Base-by-base conservation (phyloP, 2,113 vertebrate species). In the Syngnathus floridae region DNA sequence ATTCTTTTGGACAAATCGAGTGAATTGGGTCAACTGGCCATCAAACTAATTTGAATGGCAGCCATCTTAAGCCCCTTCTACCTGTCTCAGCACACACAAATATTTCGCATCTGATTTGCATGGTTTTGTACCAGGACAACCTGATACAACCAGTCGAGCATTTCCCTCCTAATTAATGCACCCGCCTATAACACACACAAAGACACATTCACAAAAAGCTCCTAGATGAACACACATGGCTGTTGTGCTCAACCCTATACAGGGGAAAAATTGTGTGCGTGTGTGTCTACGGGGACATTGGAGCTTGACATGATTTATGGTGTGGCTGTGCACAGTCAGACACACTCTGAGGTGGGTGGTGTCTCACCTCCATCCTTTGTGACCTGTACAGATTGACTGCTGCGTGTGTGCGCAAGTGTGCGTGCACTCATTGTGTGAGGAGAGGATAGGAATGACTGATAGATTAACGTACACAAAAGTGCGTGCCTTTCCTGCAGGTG, bases 281-380 rank as follows among this genome's bases (percentile, higher is more conserved):
- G 70, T 73, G 75, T 72, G 66, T 62, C 76, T 83, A 69, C 82
- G 66, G 64, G 69, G 83, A 88, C 80, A 84, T 76, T 72, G 77
- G 71, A 82, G 85, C 74, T 71, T 85, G 86, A 87, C 85, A 88
- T 89, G 88, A 89, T 89, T 89, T 85, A 89, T 88, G 88, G 80
- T 84, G 79, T 67, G 75, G 72, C 86, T 82, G 72, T 79, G 76
- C 52, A 61, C 75, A 80, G 79, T 85, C 81, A 84, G 82, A 82
- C 82, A 71, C 82, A 84, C 85, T 73, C 85, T 73, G 78, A 86
- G 81, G 82, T 85, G 74, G 85, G 81, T 7, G 38, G 38, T 82
- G 83, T 86, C 84, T 88, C 85, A 88, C 88, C 86, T 85, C 69
- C 81, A 83, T 84, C 81, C 79, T 87, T 70, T 78, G 79, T 82